phyloP scores from a whole-genome alignment of 1,140 invertebrate genomes.

The Caenorhabditis remanei region DNA sequence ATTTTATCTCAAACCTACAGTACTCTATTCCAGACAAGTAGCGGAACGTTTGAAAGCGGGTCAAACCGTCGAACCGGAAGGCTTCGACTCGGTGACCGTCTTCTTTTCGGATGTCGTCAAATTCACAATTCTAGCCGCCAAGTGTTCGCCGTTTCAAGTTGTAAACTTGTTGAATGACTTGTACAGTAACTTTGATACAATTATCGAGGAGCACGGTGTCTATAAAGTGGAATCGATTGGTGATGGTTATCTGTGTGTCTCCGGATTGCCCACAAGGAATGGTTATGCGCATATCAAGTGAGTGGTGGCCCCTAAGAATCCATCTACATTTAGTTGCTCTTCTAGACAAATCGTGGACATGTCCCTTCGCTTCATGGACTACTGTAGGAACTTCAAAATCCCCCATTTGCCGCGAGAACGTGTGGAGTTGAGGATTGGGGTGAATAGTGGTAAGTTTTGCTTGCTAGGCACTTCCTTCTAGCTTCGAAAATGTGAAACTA shows the following conservation, averaged over 20 bases:
- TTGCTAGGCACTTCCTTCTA: neutral
- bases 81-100: slow-evolving; percentile 66
- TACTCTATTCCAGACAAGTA: slow-evolving; percentile 57
- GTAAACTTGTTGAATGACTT: slow-evolving; percentile 87
- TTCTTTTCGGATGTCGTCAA: slow-evolving; percentile 84
- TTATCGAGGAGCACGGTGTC: slow-evolving; percentile 85
- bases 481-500: neutral
- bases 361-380: slow-evolving; percentile 7
- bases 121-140: slow-evolving; percentile 84
- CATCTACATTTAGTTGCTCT: neutral
- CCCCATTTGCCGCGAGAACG: slow-evolving; percentile 82
- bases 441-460: slow-evolving; percentile 76
- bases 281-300: slow-evolving; percentile 66
- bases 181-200: slow-evolving; percentile 85
- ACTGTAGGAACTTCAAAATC: slow-evolving; percentile 83
- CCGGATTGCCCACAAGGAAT: slow-evolving; percentile 81
- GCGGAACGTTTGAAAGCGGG: slow-evolving; percentile 64
- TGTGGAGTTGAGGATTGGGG: slow-evolving; percentile 85
- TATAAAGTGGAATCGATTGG: slow-evolving; percentile 81
- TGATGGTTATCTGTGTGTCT: slow-evolving; percentile 82
- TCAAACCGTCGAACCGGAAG: slow-evolving; percentile 65
- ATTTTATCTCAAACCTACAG: neutral
- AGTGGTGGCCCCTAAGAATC: neutral
- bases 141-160: slow-evolving; percentile 71
- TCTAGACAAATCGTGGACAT: slow-evolving; percentile 49